Evolutionary conservation across 2,113 vertebrate genomes (phyloP).

Genomic region (Riparia riparia): DNA sequence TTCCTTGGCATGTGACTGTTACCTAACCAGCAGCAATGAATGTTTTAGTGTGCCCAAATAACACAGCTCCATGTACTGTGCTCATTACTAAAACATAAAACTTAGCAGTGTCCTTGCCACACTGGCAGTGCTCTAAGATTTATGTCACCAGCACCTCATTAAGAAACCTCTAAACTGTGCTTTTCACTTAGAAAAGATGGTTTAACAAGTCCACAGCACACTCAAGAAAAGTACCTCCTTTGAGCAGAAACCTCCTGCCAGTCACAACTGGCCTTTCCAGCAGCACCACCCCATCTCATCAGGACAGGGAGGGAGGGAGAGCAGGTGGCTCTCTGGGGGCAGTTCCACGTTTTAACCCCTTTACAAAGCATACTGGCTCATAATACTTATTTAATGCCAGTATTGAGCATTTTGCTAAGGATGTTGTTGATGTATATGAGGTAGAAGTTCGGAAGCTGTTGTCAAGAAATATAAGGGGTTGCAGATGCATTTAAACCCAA

Average conservation of each 20-base stretch:
- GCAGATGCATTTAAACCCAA: background rate
- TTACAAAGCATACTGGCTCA: fast-evolving
- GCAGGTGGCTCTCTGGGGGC: background rate
- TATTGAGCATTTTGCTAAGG: background rate
- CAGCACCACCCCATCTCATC: background rate
- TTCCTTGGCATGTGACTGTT: background rate
- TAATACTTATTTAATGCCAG: background rate
- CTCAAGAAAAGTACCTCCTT: background rate
- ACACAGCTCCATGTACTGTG: background rate
- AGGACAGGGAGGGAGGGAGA: background rate
- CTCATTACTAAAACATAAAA: slow-evolving; percentile 32
- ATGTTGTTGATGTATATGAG: background rate
- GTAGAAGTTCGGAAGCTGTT: background rate
- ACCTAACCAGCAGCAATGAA: slow-evolving; percentile 26
- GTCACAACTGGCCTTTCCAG: background rate
- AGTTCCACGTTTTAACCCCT: background rate
- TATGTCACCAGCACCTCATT: background rate
- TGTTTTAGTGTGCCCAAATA: slow-evolving; percentile 15
- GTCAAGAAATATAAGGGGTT: background rate
- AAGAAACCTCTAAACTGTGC: background rate
- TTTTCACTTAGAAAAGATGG: background rate
- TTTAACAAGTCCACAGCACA: background rate
- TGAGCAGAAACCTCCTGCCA: background rate
- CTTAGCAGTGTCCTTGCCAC: background rate
- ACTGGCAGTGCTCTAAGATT: background rate